Conservation (phyloP, 1,140 invertebrate genomes). For the Drosophila gunungcola region DNA sequence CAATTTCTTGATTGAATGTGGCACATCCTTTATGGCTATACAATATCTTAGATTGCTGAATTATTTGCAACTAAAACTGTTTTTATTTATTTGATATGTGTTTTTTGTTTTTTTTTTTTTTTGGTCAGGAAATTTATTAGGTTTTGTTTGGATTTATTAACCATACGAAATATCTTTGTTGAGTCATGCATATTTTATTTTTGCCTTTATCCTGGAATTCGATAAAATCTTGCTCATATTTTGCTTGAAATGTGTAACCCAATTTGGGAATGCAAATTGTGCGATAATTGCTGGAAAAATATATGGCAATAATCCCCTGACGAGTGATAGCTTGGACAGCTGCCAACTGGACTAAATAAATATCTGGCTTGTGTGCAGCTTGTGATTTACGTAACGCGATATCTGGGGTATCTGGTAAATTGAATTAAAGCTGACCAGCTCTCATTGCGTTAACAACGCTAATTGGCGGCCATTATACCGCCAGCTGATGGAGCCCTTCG, state of each 20-base stretch:
- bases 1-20: conserved; percentile 25
- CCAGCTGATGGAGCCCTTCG: conserved; percentile 4
- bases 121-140: conserved; percentile 22
- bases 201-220: conserved; percentile 1
- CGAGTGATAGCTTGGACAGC: conserved; percentile 17
- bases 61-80: conserved; percentile 40
- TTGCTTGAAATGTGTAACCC: conserved; percentile 5
- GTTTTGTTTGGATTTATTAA: conserved; percentile 38
- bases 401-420: conserved; percentile 24
- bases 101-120: too few relatives aligned
- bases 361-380: not conserved
- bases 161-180: conserved; percentile 31
- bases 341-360: conserved; percentile 25
- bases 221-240: not conserved
- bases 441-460: conserved; percentile 30
- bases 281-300: conserved; percentile 27
- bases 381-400: not conserved
- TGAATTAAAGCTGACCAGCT: conserved; percentile 47
- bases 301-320: conserved; percentile 8
- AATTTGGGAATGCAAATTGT: conserved; percentile 31
- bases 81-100: conserved; percentile 15
- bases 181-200: conserved; percentile 33
- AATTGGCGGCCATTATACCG: conserved; percentile 45
- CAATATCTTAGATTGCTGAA: conserved; percentile 28
- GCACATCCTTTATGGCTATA: conserved; percentile 22